Percentiles rank a stretch among this genome's conserved stretches.
Conservation (phyloP, 53 echinoderm and acorn worm genomes). For the Pentamera pediparva region DNA sequence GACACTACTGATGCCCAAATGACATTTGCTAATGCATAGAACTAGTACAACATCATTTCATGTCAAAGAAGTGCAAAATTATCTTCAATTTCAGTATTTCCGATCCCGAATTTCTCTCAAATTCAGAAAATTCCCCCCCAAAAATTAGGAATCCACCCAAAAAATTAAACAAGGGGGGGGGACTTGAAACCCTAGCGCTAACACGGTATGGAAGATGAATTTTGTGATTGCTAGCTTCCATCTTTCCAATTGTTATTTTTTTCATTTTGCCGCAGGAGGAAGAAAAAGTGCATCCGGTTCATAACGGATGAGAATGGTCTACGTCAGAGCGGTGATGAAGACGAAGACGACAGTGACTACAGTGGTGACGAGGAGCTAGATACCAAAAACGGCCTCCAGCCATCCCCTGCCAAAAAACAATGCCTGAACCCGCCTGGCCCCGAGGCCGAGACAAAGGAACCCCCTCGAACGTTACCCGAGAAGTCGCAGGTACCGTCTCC, state of each 20-base stretch:
- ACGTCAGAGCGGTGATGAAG: conserved; percentile 55
- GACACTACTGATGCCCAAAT: too few species aligned
- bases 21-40: too few species aligned
- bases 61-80: too few species aligned
- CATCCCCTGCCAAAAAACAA: conserved; percentile 22
- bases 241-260: neutral
- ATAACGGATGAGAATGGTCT: conserved; percentile 78
- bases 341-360: conserved; percentile 65
- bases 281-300: conserved; percentile 98
- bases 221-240: too few species aligned
- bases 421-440: conserved; percentile 34
- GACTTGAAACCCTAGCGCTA: too few species aligned
- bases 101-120: too few species aligned
- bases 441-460: conserved; percentile 2
- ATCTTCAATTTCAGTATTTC: too few species aligned
- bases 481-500: neutral
- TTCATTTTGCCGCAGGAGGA: conserved; percentile 62
- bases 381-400: conserved; percentile 20
- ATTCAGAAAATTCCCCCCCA: too few species aligned
- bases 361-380: conserved; percentile 48
- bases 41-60: too few species aligned
- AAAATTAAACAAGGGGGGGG: too few species aligned
- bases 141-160: too few species aligned
- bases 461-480: conserved; percentile 11
- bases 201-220: too few species aligned